These are phyloP conservation scores for Tauraco erythrolophus DNA, from an alignment of 2,113 vertebrate genomes.

Conservation along the genomic window DNA sequence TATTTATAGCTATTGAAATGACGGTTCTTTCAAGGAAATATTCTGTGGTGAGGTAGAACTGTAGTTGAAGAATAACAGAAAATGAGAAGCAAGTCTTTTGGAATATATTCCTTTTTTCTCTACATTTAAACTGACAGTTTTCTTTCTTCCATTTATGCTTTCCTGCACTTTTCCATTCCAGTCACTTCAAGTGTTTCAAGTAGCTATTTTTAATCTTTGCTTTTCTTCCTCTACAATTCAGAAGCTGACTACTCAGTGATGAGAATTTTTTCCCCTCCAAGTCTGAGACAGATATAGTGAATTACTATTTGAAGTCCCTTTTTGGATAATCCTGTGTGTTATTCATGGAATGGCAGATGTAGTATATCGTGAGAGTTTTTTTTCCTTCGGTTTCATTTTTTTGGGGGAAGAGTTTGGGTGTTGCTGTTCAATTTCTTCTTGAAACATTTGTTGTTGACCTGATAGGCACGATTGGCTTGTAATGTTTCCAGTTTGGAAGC, in stretches of 20 bases:
- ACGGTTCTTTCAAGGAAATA: background rate
- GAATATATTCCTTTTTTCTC: background rate
- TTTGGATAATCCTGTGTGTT: background rate
- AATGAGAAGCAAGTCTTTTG: background rate
- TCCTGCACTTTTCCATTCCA: background rate
- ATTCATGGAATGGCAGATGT: too few relatives aligned
- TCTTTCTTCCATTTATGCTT: background rate
- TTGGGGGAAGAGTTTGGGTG: background rate
- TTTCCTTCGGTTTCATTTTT: background rate
- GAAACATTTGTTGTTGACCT: background rate
- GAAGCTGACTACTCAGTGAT: background rate
- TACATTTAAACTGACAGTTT: rapidly evolving
- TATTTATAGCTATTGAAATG: background rate
- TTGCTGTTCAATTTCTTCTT: background rate
- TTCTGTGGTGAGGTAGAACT: background rate
- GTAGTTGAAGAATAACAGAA: background rate
- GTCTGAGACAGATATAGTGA: background rate
- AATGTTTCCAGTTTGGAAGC: background rate
- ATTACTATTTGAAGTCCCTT: background rate
- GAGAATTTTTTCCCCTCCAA: background rate
- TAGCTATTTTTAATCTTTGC: background rate
- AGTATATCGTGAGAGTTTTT: too few relatives aligned
- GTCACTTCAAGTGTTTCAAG: background rate
- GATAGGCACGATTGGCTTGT: background rate
- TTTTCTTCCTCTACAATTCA: background rate